Evolutionary conservation across 2,113 vertebrate genomes (phyloP).

Genomic region (Cephalopholis sonnerati): DNA sequence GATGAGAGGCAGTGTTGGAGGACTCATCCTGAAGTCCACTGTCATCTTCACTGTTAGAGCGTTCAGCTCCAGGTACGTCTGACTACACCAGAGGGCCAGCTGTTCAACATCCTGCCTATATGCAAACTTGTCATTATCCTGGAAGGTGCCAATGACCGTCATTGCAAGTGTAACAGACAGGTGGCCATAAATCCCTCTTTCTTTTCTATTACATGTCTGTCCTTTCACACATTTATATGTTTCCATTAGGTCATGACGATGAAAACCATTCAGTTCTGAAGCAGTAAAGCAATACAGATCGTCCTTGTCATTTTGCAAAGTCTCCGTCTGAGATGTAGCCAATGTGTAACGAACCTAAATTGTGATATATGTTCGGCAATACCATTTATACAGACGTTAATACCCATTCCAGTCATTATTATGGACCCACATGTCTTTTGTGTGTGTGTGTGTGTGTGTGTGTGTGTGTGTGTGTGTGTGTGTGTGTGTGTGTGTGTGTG

Average conservation of each 20-base stretch:
- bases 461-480: too few species aligned
- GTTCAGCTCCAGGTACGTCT: too few species aligned
- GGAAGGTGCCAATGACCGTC: too few species aligned
- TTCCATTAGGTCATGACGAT: not conserved
- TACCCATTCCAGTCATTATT: constrained; percentile 14
- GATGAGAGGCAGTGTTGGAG: too few species aligned
- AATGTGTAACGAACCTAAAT: constrained; percentile 62
- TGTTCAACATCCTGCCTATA: too few species aligned
- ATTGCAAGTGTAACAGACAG: too few species aligned
- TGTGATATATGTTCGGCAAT: constrained; percentile 56
- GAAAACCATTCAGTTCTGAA: constrained; percentile 7
- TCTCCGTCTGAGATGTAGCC: constrained; percentile 35
- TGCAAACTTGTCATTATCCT: too few species aligned
- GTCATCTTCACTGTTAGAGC: too few species aligned
- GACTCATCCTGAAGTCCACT: too few species aligned
- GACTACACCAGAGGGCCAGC: too few species aligned
- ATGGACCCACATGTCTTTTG: constrained; percentile 7
- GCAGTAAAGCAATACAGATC: constrained; percentile 46
- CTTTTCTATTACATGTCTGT: not conserved
- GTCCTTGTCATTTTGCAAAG: constrained; percentile 15
- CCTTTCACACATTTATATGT: not conserved
- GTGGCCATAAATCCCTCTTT: not conserved
- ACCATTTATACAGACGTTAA: constrained; percentile 45
- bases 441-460: too few species aligned
- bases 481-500: not conserved